Conservation (phyloP, 2,888 invertebrate genomes). For the Pachycephus smyrnensis region DNA sequence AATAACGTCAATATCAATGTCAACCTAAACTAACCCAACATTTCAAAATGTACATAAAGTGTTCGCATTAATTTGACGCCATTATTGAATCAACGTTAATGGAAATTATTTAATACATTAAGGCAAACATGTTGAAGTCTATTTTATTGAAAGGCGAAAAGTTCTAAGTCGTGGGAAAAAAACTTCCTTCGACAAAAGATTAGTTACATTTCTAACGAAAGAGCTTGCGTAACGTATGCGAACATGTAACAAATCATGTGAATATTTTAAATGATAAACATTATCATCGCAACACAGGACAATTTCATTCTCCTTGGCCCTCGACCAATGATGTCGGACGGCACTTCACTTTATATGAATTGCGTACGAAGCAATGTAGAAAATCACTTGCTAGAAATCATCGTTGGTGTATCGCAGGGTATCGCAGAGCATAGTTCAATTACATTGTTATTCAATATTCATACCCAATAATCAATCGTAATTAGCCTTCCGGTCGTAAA, state of each 20-base stretch:
- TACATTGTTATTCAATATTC: conserved; percentile 7
- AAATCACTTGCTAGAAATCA: neutral
- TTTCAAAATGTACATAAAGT: too few species aligned
- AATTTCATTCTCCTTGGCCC: too few species aligned
- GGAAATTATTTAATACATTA: too few species aligned
- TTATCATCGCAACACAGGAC: neutral
- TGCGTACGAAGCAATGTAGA: neutral
- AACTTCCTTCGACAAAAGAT: too few species aligned
- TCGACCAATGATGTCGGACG: neutral
- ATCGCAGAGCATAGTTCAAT: conserved; percentile 5
- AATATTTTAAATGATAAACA: neutral
- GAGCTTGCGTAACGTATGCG: neutral
- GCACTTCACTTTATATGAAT: neutral
- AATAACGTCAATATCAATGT: too few species aligned
- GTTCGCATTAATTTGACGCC: too few species aligned
- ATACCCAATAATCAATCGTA: conserved; percentile 2
- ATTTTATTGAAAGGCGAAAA: too few species aligned
- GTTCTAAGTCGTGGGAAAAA: too few species aligned
- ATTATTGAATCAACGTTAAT: too few species aligned
- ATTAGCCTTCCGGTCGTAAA: neutral
- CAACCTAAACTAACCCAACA: neutral
- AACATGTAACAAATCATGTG: neutral
- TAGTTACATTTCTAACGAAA: too few species aligned
- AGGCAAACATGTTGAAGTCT: too few species aligned
- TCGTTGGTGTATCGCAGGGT: neutral